phyloP scores from a whole-genome alignment of 2,888 invertebrate species.

The Chrysolina americana region DNA sequence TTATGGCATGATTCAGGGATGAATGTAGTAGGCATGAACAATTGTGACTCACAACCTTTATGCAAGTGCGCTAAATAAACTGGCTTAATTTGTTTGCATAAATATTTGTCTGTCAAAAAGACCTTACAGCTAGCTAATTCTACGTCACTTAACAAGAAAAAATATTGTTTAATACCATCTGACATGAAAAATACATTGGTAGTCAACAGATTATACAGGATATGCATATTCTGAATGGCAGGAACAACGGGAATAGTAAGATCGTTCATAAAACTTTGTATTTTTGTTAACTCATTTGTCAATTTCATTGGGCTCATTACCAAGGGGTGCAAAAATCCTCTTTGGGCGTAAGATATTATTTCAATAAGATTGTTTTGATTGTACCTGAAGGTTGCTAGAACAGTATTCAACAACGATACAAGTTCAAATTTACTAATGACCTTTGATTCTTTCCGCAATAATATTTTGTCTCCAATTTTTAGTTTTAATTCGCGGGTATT shows the following conservation, averaged over 20 bases:
- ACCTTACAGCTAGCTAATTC: background rate
- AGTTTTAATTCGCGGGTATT: background rate
- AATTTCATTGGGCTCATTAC: background rate
- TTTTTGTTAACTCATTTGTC: background rate
- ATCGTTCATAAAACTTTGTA: too few species aligned
- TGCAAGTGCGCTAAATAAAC: too few species aligned
- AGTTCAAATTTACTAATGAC: background rate
- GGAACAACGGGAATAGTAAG: background rate
- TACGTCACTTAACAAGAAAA: too few species aligned
- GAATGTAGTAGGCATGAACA: too few species aligned
- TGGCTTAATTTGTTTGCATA: too few species aligned
- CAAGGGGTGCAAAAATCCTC: background rate
- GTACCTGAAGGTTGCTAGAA: background rate
- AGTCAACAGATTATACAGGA: background rate
- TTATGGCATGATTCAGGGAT: too few species aligned
- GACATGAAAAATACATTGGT: background rate
- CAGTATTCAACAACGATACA: background rate
- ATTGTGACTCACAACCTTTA: too few species aligned
- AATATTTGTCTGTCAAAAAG: too few species aligned
- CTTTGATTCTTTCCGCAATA: background rate
- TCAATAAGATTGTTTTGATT: background rate
- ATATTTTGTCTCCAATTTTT: background rate
- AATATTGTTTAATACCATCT: too few species aligned
- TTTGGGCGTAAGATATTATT: background rate
- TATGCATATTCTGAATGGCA: slow-evolving; percentile 9